Percentiles rank a stretch among this genome's conserved stretches.
Conservation (phyloP, 2,888 invertebrate species). For the Andrena bicolor region DNA sequence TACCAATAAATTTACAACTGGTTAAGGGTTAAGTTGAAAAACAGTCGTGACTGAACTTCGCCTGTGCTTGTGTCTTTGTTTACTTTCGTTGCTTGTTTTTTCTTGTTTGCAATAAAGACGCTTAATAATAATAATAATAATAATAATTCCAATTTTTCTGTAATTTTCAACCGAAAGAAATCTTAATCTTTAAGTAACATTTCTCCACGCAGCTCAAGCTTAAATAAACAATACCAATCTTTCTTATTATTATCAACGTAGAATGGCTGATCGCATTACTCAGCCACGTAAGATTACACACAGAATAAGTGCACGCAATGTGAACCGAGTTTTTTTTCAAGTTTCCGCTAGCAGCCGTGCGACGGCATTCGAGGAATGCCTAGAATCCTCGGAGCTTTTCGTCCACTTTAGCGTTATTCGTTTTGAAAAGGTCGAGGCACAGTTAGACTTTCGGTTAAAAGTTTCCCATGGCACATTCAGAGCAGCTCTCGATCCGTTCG, state of each 20-base stretch:
- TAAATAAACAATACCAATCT: background rate
- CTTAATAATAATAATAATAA: too few species aligned
- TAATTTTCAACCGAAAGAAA: background rate
- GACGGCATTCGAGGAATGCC: background rate
- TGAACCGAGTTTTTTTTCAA: background rate
- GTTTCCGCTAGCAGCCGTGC: background rate
- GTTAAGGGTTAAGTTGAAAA: too few species aligned
- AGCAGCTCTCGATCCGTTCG: conserved; percentile 44
- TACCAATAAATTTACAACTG: background rate
- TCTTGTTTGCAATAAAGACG: too few species aligned
- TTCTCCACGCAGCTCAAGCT: background rate
- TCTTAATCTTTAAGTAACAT: background rate
- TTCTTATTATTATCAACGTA: background rate
- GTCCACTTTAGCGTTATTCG: conserved; percentile 6
- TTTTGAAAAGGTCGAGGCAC: conserved; percentile 42
- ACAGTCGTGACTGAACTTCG: too few species aligned
- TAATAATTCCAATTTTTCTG: background rate
- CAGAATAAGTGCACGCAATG: background rate
- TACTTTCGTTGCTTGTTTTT: too few species aligned
- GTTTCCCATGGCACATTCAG: conserved; percentile 36
- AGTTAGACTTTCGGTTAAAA: conserved; percentile 33
- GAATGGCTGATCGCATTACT: too few species aligned
- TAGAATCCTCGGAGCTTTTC: background rate
- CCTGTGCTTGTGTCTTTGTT: too few species aligned
- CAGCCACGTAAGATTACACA: too few species aligned